phyloP scores from a whole-genome alignment of 2,797 vertebrate genomes.

The Myripristis jacobus region DNA sequence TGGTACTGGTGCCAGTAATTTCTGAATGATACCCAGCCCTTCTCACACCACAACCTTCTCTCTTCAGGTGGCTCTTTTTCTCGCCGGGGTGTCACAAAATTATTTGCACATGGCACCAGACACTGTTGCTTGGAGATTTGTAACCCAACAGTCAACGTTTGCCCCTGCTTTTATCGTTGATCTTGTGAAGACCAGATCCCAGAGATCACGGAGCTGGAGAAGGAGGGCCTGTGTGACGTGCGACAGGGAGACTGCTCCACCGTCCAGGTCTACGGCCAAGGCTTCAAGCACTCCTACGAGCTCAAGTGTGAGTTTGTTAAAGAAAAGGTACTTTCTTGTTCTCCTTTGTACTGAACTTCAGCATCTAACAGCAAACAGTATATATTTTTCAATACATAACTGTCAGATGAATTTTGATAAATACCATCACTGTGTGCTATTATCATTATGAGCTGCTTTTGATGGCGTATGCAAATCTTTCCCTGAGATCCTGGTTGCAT shows the following conservation, averaged over 20 bases:
- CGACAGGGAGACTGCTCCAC: slow-evolving; percentile 82
- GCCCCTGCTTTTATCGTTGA: slow-evolving; percentile 42
- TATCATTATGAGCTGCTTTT: not conserved
- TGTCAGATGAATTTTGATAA: not conserved
- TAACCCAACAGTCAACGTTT: not conserved
- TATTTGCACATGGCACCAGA: too few species aligned
- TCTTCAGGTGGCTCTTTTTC: too few species aligned
- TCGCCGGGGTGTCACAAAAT: too few species aligned
- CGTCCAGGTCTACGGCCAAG: slow-evolving; percentile 84
- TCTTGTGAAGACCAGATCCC: slow-evolving; percentile 87
- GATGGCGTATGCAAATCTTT: not conserved
- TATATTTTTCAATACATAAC: not conserved
- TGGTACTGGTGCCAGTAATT: too few species aligned
- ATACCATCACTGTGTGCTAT: too few species aligned
- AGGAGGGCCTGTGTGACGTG: slow-evolving; percentile 89
- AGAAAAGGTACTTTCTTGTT: slow-evolving; percentile 85
- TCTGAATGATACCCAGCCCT: too few species aligned
- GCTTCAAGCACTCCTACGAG: slow-evolving; percentile 86
- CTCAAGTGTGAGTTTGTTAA: slow-evolving; percentile 92
- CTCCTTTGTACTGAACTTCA: not conserved
- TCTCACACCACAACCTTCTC: too few species aligned
- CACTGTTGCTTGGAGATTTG: too few species aligned
- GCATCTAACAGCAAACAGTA: not conserved
- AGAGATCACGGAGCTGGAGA: slow-evolving; percentile 88
- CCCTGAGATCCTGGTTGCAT: not conserved